Base-by-base conservation (phyloP, 2,797 vertebrate species). In the Lindbergichthys nudifrons region DNA sequence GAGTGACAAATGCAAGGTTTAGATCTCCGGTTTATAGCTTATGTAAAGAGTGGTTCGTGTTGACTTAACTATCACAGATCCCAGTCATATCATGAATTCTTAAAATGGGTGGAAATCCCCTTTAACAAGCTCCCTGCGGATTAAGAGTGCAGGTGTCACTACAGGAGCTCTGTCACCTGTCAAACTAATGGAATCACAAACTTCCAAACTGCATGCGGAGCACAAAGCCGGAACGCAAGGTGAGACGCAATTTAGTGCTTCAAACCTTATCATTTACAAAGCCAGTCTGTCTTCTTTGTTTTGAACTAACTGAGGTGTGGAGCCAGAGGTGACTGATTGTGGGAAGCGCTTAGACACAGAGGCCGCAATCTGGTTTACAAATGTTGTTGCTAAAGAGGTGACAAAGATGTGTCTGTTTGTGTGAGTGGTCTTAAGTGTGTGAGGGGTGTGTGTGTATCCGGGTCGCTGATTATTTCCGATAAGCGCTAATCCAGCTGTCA, bases 401-500 rank as follows among this genome's bases (percentile, higher is more conserved):
- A 82, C 39, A 12, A 10, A 76, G 64, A 79, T 56, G 77, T 60
- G 65, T 79, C 53, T 68, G 67, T 74, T 48, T 61, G 51, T 57
- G 62, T 2, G 15, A 66, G 66, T 15, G 58, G 43, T 59, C 19
- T 14, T 23, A 48, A 54, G 50, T 63, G n/a, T 39, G 52, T 26
- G 48, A 21, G 54, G 11, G 10, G 48, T 21, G 68, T 67, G 80
- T 26, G 21, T 52, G 70, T 68, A 65, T 81, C 65, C 32, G 43
- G 72, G 75, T 88, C 57, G 64, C 71, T 82, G 92, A 92, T 88
- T 70, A 46, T 81, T 90, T 80, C 86, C 82, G 92, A 93, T 93
- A 91, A 92, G 85, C 81, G 3, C 84, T 91, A 89, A 92, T 93
- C 86, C 92, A 77, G 83, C 79, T 86, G 87, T 89, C 86, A 88